Conservation (phyloP, 2,888 invertebrate species). For the Cosmopolites sordidus region DNA sequence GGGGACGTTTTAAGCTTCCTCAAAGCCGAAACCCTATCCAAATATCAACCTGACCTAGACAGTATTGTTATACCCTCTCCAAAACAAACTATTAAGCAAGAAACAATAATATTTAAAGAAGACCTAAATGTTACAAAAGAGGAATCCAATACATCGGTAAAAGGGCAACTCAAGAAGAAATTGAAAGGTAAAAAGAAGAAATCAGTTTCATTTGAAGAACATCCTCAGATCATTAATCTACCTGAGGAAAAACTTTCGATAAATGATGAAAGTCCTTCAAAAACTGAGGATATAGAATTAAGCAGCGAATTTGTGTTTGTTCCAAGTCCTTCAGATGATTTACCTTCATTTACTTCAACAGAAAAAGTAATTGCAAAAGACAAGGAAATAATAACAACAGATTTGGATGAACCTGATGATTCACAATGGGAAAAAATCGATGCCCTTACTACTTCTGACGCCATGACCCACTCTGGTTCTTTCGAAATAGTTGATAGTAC, state of each 20-base stretch:
- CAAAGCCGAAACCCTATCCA: slow-evolving; percentile 31
- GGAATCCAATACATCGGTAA: neutral
- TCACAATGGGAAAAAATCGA: slow-evolving; percentile 17
- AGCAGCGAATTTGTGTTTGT: slow-evolving; percentile 38
- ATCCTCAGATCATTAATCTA: slow-evolving; percentile 36
- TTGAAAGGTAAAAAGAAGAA: slow-evolving; percentile 37
- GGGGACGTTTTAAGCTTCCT: slow-evolving; percentile 27
- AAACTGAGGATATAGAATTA: slow-evolving; percentile 31
- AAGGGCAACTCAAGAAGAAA: slow-evolving; percentile 8
- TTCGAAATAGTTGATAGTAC: slow-evolving; percentile 14
- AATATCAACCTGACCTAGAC: slow-evolving; percentile 29
- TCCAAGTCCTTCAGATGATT: slow-evolving; percentile 25
- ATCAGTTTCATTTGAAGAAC: slow-evolving; percentile 43
- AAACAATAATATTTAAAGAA: neutral
- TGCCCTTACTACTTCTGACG: slow-evolving; percentile 1
- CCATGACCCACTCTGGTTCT: neutral
- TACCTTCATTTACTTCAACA: slow-evolving; percentile 9
- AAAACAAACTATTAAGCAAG: neutral
- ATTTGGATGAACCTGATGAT: slow-evolving; percentile 16
- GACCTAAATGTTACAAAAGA: neutral
- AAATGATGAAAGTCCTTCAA: slow-evolving; percentile 22
- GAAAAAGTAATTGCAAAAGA: neutral
- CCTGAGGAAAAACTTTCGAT: slow-evolving; percentile 19
- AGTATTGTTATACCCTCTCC: slow-evolving; percentile 13
- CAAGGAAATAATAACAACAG: slow-evolving; percentile 5